Evolutionary conservation across 2,888 invertebrate species (phyloP).

Genomic region (Tridacna crocea): DNA sequence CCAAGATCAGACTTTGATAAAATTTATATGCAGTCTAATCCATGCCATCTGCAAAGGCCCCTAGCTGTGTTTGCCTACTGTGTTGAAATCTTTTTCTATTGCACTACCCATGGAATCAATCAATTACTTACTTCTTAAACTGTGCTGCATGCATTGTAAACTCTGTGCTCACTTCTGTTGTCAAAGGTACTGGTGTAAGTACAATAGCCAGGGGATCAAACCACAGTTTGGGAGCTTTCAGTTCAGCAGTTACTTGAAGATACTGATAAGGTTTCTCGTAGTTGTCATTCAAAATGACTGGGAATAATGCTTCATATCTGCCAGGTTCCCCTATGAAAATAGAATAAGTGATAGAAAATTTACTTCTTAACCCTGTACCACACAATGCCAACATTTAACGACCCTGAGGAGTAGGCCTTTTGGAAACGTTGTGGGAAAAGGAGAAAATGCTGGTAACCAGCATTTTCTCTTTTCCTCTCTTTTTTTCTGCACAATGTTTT

Average conservation of each 20-base stretch:
- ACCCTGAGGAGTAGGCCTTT: no score
- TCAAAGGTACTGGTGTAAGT: conserved; percentile 82
- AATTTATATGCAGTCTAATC: no score
- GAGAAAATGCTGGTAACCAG: no score
- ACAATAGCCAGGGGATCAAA: conserved; percentile 83
- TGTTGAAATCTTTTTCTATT: no score
- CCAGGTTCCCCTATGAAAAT: conserved; percentile 75
- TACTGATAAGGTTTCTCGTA: conserved; percentile 81
- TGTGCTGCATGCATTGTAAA: conserved; percentile 78
- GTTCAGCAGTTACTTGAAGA: conserved; percentile 79
- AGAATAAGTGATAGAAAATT: background rate
- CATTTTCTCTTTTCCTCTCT: no score
- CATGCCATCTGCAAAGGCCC: no score
- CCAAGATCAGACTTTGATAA: no score
- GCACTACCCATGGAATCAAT: no score
- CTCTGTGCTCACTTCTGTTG: conserved; percentile 77
- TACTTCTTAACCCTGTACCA: no score
- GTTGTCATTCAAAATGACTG: conserved; percentile 80
- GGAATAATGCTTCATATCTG: conserved; percentile 76
- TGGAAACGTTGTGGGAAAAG: no score
- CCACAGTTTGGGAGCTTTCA: conserved; percentile 79
- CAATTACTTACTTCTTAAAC: conserved; percentile 76
- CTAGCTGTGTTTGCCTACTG: no score
- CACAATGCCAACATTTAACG: background rate
- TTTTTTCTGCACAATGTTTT: no score